Conservation (phyloP, 2,888 invertebrate genomes). For the Pollenia griseotomentosa region DNA sequence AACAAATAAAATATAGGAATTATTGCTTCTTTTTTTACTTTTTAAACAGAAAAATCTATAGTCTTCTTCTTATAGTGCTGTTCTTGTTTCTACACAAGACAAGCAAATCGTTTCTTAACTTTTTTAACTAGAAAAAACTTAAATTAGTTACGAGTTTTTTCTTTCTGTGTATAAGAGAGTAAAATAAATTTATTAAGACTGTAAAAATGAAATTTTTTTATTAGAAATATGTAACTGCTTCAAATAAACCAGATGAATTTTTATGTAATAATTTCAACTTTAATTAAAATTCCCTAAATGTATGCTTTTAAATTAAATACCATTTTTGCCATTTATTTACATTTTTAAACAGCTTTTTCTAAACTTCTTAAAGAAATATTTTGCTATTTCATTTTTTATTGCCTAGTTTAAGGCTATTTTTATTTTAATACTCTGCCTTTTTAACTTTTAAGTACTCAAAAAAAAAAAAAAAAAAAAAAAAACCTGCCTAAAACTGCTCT, state of each 20-base stretch:
- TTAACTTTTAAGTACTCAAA: slow-evolving; percentile 2
- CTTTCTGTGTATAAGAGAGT: too few relatives aligned
- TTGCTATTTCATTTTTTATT: not conserved
- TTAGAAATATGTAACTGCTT: not conserved
- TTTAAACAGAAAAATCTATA: too few relatives aligned
- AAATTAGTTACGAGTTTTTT: too few relatives aligned
- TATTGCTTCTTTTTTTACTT: too few relatives aligned
- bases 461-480: slow-evolving; percentile 32
- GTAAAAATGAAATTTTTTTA: too few relatives aligned
- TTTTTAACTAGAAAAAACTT: too few relatives aligned
- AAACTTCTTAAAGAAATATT: not conserved
- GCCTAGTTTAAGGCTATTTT: slow-evolving; percentile 3
- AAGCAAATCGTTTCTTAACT: too few relatives aligned
- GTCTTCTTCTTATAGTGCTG: too few relatives aligned
- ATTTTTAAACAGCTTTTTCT: not conserved
- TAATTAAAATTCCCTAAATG: not conserved
- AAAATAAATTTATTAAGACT: too few relatives aligned
- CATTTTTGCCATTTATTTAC: not conserved
- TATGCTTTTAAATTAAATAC: not conserved
- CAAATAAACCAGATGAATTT: not conserved
- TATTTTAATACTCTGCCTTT: not conserved
- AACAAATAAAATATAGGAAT: too few relatives aligned
- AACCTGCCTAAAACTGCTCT: slow-evolving; percentile 19
- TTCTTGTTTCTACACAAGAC: too few relatives aligned
- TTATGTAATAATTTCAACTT: not conserved